These are phyloP conservation scores for Prunella fulvescens DNA, from an alignment of 2,113 vertebrate species.

Conservation along the genomic window DNA sequence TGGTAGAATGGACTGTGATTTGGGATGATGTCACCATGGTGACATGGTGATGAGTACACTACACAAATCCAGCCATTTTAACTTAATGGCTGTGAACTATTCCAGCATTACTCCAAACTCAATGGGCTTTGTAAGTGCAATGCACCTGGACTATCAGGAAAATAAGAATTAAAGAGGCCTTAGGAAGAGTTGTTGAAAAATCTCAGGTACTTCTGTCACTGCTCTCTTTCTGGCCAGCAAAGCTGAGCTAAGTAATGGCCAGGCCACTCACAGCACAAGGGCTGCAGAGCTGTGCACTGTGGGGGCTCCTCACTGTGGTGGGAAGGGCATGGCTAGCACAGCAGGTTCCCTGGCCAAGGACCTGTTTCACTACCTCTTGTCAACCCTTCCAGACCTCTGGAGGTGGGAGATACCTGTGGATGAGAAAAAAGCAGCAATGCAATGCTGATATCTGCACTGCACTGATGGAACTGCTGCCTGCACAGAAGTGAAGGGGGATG, in stretches of 20 bases:
- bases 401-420: rapidly evolving
- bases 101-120: background rate
- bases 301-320: background rate
- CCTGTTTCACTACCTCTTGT: background rate
- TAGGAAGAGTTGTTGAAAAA: background rate
- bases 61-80: background rate
- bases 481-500: background rate
- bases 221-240: background rate
- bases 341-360: background rate
- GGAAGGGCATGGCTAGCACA: rapidly evolving
- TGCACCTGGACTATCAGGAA: background rate
- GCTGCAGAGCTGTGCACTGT: rapidly evolving
- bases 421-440: background rate
- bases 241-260: background rate
- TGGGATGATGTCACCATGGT: background rate
- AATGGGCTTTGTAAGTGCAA: background rate
- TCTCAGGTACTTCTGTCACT: background rate
- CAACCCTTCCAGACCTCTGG: background rate
- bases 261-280: rapidly evolving
- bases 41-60: background rate
- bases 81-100: background rate
- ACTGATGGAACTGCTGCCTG: background rate
- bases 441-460: background rate
- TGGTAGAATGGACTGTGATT: background rate
- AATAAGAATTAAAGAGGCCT: background rate